Conservation (phyloP, 1,140 invertebrate genomes). For the Drosophila paulistorum region DNA sequence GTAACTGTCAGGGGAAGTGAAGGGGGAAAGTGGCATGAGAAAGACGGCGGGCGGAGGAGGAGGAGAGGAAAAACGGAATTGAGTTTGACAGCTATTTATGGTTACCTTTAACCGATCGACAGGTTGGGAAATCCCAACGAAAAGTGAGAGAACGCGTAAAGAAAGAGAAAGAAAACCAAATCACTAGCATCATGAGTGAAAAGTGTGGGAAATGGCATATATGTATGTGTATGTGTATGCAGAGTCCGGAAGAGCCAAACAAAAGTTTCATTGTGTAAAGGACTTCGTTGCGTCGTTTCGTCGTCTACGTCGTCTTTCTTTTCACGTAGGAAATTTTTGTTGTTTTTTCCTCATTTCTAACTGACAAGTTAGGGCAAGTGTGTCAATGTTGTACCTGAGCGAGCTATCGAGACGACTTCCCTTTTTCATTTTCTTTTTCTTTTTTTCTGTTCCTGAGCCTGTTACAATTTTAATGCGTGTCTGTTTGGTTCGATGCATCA, state of each 20-base stretch:
- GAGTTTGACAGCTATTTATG: constrained; percentile 72
- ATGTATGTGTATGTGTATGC: no score
- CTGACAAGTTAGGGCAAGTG: constrained; percentile 6
- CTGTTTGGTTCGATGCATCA: constrained; percentile 37
- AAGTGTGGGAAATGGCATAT: constrained; percentile 72
- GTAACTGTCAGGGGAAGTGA: neutral
- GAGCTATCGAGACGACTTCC: constrained; percentile 12
- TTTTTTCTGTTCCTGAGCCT: constrained; percentile 22
- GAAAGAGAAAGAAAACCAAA: constrained; percentile 29
- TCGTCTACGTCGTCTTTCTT: constrained; percentile 15
- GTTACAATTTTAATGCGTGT: constrained; percentile 75
- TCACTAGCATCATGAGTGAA: constrained; percentile 50
- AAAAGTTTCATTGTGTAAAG: constrained; percentile 64
- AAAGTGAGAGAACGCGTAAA: constrained; percentile 32
- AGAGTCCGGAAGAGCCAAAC: constrained; percentile 61
- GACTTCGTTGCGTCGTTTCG: constrained; percentile 62
- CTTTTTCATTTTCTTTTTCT: neutral
- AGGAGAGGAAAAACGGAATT: constrained; percentile 47
- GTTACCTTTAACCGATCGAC: constrained; percentile 44
- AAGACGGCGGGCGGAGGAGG: no score
- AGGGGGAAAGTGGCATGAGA: no score
- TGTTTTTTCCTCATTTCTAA: constrained; percentile 13
- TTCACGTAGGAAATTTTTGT: neutral
- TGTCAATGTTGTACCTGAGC: constrained; percentile 13
- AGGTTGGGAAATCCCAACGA: constrained; percentile 44